A percentile compares a stretch with the other conserved stretches of the same genome.
These are phyloP conservation scores for Panulirus ornatus DNA, from an alignment of 1,140 invertebrate species.

Conservation along the genomic window DNA sequence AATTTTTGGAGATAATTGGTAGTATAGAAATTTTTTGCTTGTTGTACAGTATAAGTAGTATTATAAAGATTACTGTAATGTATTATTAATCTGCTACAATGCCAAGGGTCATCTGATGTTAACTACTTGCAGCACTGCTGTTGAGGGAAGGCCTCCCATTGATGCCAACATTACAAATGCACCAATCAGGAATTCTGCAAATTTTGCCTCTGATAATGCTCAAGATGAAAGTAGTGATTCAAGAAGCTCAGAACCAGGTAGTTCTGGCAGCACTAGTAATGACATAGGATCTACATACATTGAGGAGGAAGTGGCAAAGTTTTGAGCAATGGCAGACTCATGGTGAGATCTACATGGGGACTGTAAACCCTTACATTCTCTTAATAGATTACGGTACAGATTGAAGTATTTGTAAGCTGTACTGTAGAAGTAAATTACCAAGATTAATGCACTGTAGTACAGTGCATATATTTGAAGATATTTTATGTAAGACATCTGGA, in stretches of 20 bases:
- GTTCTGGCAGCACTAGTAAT: too few relatives aligned
- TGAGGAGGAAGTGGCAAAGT: constrained; percentile 54
- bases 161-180: not conserved
- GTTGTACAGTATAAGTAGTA: not conserved
- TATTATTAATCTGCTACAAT: not conserved
- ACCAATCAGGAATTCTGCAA: not conserved
- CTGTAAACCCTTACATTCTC: constrained; percentile 47
- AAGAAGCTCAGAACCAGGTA: not conserved
- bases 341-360: constrained; percentile 58
- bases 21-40: not conserved
- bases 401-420: not conserved
- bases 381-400: constrained; percentile 48
- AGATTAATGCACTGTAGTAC: too few relatives aligned
- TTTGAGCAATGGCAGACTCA: constrained; percentile 45
- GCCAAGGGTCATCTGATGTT: not conserved
- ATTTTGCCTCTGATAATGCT: not conserved
- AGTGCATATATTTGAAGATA: too few relatives aligned
- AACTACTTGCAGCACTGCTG: not conserved
- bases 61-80: not conserved
- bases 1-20: not conserved
- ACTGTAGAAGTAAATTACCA: too few relatives aligned
- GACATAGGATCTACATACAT: constrained; percentile 26
- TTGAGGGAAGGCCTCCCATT: not conserved
- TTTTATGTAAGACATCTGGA: too few relatives aligned
- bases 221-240: not conserved